Evolutionary conservation across 2,797 vertebrate genomes (phyloP).

Genomic region (Gymnoscopelus braueri): DNA sequence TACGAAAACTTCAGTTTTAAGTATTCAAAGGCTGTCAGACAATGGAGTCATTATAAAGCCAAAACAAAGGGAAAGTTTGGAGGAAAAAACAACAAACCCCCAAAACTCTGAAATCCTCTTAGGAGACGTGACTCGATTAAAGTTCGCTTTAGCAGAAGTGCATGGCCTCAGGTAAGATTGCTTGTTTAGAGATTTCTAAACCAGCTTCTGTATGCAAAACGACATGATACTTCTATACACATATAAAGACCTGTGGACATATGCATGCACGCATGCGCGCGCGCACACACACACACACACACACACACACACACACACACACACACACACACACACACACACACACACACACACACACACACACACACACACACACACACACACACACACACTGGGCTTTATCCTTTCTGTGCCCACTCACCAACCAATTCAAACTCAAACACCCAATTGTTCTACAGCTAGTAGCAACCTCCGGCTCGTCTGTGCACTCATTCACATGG

Average conservation of each 20-base stretch:
- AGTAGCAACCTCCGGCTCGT: no score
- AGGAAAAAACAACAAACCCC: slow-evolving; percentile 25
- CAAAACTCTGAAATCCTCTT: slow-evolving; percentile 40
- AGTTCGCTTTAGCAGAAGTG: slow-evolving; percentile 50
- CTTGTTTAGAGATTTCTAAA: slow-evolving; percentile 19
- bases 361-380: background rate
- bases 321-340: slow-evolving; percentile 2
- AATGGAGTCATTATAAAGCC: slow-evolving; percentile 21
- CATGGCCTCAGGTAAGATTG: slow-evolving; percentile 24
- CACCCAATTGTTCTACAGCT: background rate
- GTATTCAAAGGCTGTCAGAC: slow-evolving; percentile 45
- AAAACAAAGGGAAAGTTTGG: slow-evolving; percentile 43
- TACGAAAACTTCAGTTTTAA: slow-evolving; percentile 14
- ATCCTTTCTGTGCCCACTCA: background rate
- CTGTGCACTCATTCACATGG: background rate
- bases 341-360: slow-evolving; percentile 1
- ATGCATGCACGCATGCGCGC: background rate
- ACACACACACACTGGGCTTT: background rate
- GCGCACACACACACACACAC: background rate
- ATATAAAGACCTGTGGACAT: background rate
- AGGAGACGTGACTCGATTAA: slow-evolving; percentile 35
- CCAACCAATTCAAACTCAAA: slow-evolving; percentile 4
- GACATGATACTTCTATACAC: background rate
- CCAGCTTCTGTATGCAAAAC: background rate
- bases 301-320: slow-evolving; percentile 1